These are phyloP conservation scores for Morbakka virulenta DNA, from an alignment of 30 jellyfish, hydroid and myxozoan genomes.

Conservation along the genomic window DNA sequence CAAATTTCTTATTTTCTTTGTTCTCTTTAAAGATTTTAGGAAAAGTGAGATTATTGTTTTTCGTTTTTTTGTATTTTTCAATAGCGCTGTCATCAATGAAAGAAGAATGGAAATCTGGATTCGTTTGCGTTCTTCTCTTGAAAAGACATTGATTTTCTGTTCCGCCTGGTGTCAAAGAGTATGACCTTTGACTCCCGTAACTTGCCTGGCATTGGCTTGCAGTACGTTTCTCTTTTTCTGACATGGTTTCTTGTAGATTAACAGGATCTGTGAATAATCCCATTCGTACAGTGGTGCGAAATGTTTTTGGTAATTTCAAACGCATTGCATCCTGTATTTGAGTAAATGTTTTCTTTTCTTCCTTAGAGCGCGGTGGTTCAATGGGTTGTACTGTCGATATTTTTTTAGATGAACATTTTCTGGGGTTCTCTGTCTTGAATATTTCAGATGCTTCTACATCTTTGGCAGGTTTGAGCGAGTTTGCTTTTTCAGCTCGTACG, in stretches of 20 bases:
- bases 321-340: slow-evolving; percentile 58
- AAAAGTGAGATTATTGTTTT: not conserved
- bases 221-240: not conserved
- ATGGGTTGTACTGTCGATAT: not conserved
- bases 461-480: no score
- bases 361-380: not conserved
- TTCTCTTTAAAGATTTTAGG: not conserved
- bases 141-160: not conserved
- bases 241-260: slow-evolving; percentile 18
- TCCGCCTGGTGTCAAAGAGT: not conserved
- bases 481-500: no score
- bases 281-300: slow-evolving; percentile 61
- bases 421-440: no score
- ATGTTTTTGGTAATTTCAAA: slow-evolving; percentile 49
- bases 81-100: not conserved
- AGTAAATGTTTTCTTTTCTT: slow-evolving; percentile 18
- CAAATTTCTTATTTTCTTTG: not conserved
- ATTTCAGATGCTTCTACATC: no score
- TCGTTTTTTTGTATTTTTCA: not conserved
- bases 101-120: not conserved
- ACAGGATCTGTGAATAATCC: slow-evolving; percentile 73
- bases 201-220: not conserved
- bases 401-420: no score
- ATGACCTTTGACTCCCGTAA: not conserved
- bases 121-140: not conserved